Evolutionary conservation across 2,797 vertebrate species (phyloP).

Genomic region (Ctenopoma multispine): DNA sequence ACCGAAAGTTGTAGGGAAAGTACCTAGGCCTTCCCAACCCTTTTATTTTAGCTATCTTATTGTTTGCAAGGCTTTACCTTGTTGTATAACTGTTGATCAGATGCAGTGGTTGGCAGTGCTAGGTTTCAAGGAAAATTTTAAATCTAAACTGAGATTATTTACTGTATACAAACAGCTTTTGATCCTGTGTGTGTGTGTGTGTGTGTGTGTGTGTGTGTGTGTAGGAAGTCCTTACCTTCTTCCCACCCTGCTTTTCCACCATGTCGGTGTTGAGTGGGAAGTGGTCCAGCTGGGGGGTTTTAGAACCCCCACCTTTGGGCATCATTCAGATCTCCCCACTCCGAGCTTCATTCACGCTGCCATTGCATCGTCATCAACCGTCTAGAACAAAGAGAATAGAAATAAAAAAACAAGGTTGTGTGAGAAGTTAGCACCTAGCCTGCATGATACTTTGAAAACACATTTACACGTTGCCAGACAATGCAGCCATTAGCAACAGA

Average conservation of each 20-base stretch:
- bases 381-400: slow-evolving; percentile 82
- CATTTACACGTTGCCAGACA: slow-evolving; percentile 70
- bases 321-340: slow-evolving; percentile 99
- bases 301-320: slow-evolving; percentile 99
- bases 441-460: slow-evolving; percentile 75
- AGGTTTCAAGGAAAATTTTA: slow-evolving; percentile 15
- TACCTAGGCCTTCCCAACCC: background rate
- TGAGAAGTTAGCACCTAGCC: slow-evolving; percentile 72
- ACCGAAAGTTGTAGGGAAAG: slow-evolving; percentile 9
- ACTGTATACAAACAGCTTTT: slow-evolving; percentile 14
- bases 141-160: slow-evolving; percentile 1
- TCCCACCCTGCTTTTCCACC: slow-evolving; percentile 99
- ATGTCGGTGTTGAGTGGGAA: slow-evolving; percentile 98
- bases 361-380: slow-evolving; percentile 97
- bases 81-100: slow-evolving; percentile 15
- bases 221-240: slow-evolving; percentile 89
- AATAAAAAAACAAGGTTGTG: slow-evolving; percentile 24
- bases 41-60: slow-evolving; percentile 10
- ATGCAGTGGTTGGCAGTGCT: slow-evolving; percentile 3
- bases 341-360: slow-evolving; percentile 92
- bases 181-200: background rate
- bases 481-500: slow-evolving; percentile 66
- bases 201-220: background rate
- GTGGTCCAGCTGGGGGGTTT: slow-evolving; percentile 98
- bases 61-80: background rate